Conservation (phyloP, 2,113 vertebrate species). For the Pluvianellus socialis region DNA sequence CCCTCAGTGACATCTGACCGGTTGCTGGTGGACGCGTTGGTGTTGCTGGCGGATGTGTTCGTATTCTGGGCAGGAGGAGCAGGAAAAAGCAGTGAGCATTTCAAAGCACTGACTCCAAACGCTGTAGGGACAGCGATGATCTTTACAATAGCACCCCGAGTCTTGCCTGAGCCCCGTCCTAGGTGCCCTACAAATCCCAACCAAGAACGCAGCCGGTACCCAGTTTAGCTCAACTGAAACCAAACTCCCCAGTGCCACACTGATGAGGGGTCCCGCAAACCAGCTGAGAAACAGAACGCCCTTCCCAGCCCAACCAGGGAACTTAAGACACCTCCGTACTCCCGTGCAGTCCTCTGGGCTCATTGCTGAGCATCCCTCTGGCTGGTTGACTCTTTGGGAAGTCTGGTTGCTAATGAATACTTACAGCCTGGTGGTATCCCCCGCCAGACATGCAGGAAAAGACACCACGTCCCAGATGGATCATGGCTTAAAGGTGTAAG, state of each 20-base stretch:
- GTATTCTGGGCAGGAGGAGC: background rate
- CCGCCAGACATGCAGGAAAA: background rate
- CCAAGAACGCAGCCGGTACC: background rate
- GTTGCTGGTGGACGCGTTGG: background rate
- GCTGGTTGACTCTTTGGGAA: background rate
- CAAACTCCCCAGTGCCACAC: background rate
- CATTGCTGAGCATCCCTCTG: background rate
- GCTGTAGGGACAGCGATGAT: background rate
- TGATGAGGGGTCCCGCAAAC: background rate
- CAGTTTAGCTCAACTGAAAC: background rate
- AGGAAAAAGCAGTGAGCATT: background rate
- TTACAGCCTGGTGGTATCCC: background rate
- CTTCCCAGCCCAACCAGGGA: background rate
- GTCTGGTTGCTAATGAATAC: background rate
- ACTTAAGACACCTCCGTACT: background rate
- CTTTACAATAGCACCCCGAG: background rate
- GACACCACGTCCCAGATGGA: background rate
- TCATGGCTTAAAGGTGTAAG: background rate
- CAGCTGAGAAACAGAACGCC: background rate
- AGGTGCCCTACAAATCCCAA: background rate
- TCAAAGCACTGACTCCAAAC: background rate
- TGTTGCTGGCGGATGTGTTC: background rate
- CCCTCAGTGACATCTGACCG: conserved; percentile 1
- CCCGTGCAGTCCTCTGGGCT: background rate
- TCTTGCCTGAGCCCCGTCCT: fast-evolving